Evolutionary conservation across 2,797 vertebrate genomes (phyloP), one percentile per base, ranked within the genome.

Genomic region (Muscicapa comitata): DNA sequence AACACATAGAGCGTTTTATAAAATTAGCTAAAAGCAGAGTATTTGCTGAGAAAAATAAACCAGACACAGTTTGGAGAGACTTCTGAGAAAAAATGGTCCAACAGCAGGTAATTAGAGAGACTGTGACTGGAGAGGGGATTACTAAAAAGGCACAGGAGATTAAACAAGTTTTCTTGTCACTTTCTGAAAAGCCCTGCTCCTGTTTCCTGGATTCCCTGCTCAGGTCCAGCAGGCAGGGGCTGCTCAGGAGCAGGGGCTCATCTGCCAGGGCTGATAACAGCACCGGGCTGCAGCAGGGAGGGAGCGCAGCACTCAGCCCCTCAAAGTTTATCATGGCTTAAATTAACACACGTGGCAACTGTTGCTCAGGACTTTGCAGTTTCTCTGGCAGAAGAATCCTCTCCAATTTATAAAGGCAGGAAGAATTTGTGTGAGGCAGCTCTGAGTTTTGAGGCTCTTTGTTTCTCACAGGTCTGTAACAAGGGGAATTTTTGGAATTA

Each of bases 51-150:
- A 95, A 88, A 80, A 91, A 82, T 74, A 95, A 79, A 91, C 37
- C 24, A 91, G 87, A 85, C 75, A 45, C 2, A 16, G 38, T 77
- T 79, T 94, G 89, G 90, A 91, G 90, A 96, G 90, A 79, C 94
- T 94, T 95, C 83, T 88, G 76, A 91, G 89, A 68, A 86, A 91
- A 91, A 93, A 94, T 17, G 75, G 65, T 71, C 81, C 31, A 72
- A 58, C 78, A 91, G 91, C 68, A 95, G 95, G 96, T 94, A 95
- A 96, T 84, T 80, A 97, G 94, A 88, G n/a, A 86, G 91, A 73
- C 35, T 59, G 94, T 70, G 86, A 88, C 87, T 68, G 57, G 85
- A 81, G 82, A 95, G 71, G 73, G 91, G 95, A 94, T 93, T 88
- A 96, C 94, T 86, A 81, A 70, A 66, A 72, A 73, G 55, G 73